phyloP scores from a whole-genome alignment of 2,113 vertebrate species.

The Phyllopteryx taeniolatus region DNA sequence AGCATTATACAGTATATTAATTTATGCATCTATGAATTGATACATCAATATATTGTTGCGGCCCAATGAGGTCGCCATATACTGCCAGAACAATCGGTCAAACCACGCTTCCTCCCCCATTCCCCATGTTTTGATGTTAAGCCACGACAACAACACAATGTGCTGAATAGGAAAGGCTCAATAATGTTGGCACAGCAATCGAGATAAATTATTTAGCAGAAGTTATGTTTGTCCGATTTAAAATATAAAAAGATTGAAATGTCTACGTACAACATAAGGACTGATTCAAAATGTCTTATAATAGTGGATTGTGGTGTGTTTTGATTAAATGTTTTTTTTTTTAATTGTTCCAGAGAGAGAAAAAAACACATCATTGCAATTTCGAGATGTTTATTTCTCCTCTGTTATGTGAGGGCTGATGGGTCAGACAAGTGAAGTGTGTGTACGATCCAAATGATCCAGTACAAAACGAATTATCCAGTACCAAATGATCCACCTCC shows the following conservation, averaged over 20 bases:
- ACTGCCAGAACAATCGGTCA: no score
- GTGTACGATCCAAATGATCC: neutral
- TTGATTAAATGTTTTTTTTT: neutral
- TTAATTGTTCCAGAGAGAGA: neutral
- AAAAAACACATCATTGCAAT: neutral
- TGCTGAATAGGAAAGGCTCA: neutral
- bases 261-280: neutral
- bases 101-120: no score
- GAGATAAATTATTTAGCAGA: neutral
- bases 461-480: no score
- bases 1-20: no score
- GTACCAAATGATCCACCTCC: no score
- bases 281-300: neutral
- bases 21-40: no score
- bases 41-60: no score
- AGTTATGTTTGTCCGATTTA: neutral
- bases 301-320: neutral
- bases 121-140: no score
- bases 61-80: no score
- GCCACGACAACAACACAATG: no score
- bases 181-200: neutral
- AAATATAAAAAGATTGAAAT: neutral
- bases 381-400: neutral
- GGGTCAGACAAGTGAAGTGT: neutral
- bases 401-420: neutral